Conservation (phyloP, 2,888 invertebrate species). For the Ochlodes sylvanus region DNA sequence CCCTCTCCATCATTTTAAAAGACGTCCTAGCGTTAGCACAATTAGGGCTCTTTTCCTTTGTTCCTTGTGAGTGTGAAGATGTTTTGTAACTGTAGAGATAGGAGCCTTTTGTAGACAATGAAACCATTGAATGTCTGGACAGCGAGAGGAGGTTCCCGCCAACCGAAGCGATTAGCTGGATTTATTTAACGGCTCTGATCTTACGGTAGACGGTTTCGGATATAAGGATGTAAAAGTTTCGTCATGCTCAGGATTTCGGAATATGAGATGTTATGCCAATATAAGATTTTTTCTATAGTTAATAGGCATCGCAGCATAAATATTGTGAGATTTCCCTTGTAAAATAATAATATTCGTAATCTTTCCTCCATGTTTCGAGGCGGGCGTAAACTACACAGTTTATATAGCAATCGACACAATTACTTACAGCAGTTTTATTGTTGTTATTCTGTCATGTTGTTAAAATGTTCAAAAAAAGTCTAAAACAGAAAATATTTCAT, state of each 20-base stretch:
- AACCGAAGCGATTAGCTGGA: conserved; percentile 69
- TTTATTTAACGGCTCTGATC: conserved; percentile 75
- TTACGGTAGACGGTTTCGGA: conserved; percentile 50
- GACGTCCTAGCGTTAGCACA: conserved; percentile 43
- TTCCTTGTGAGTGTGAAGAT: conserved; percentile 46
- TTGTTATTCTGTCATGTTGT: too few species aligned
- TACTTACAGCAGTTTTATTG: too few species aligned
- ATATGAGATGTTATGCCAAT: too few species aligned
- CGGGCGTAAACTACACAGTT: too few species aligned
- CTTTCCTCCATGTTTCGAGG: too few species aligned
- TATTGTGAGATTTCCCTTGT: too few species aligned
- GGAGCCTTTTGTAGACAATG: conserved; percentile 63
- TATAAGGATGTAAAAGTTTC: conserved; percentile 46
- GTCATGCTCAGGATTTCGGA: neutral
- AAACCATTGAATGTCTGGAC: conserved; percentile 77
- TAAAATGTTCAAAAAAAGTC: too few species aligned
- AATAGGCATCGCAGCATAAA: too few species aligned
- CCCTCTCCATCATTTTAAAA: conserved; percentile 48
- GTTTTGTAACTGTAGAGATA: conserved; percentile 44
- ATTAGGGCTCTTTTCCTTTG: conserved; percentile 50
- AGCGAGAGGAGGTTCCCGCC: conserved; percentile 62
- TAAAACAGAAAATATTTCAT: too few species aligned
- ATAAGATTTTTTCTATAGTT: too few species aligned
- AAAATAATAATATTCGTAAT: too few species aligned
- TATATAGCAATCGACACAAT: too few species aligned